A percentile compares a stretch with the other conserved stretches of the same genome.
Conservation (phyloP, 1,140 invertebrate species). For the Pomacea maculata region DNA sequence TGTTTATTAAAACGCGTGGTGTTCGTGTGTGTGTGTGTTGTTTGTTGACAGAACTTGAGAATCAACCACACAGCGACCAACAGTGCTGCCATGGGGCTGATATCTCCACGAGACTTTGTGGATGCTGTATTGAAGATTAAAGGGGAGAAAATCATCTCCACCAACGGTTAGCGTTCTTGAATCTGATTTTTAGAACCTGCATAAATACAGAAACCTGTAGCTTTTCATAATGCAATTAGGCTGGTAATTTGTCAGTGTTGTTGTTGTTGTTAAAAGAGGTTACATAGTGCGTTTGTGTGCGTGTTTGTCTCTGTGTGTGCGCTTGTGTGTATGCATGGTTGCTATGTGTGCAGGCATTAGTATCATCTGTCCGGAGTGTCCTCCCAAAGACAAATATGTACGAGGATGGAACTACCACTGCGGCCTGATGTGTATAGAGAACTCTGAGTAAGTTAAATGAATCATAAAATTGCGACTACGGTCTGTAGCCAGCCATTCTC, state of each 20-base stretch:
- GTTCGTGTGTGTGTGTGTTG: background rate
- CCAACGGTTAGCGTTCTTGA: slow-evolving; percentile 45
- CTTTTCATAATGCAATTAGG: no score
- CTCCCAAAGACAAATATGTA: slow-evolving; percentile 51
- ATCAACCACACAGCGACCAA: slow-evolving; percentile 48
- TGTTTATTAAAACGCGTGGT: background rate
- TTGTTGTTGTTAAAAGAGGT: background rate
- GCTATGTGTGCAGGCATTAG: slow-evolving; percentile 42
- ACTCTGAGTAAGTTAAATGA: slow-evolving; percentile 46
- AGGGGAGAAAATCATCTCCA: slow-evolving; percentile 47
- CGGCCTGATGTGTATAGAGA: slow-evolving; percentile 51
- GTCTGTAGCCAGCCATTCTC: no score
- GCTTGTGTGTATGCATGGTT: background rate
- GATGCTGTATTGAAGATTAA: slow-evolving; percentile 47
- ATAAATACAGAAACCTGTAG: no score
- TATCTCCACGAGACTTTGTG: slow-evolving; percentile 57
- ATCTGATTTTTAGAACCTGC: no score
- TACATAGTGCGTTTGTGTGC: background rate
- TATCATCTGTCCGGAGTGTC: slow-evolving; percentile 45
- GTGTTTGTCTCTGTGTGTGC: background rate
- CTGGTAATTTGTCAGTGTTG: background rate
- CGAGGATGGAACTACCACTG: slow-evolving; percentile 57
- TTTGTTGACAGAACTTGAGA: slow-evolving; percentile 34
- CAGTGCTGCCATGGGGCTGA: slow-evolving; percentile 57
- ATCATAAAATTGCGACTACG: background rate